Evolutionary conservation across 2,797 vertebrate genomes (phyloP).

Genomic region (Syngnathus acus): DNA sequence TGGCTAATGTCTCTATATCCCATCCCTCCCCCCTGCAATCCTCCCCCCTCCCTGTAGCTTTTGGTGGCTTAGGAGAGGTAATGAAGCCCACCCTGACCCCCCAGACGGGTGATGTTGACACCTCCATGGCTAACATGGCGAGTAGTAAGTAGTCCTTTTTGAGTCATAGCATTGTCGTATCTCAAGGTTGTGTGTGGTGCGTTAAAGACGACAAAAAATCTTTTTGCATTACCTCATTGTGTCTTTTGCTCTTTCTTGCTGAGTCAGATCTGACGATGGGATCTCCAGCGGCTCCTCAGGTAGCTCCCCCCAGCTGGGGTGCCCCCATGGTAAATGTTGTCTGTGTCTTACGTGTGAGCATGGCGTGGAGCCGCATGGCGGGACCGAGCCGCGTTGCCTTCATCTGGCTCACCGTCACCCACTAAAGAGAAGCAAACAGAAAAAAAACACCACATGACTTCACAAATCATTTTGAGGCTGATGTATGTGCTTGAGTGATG

Average conservation of each 20-base stretch:
- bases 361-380: slow-evolving; percentile 71
- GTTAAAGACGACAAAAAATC: slow-evolving; percentile 16
- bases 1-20: slow-evolving; percentile 34
- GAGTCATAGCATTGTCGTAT: too few relatives aligned
- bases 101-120: slow-evolving; percentile 86
- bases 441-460: background rate
- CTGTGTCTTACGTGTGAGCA: slow-evolving; percentile 62
- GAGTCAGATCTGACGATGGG: slow-evolving; percentile 80
- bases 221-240: slow-evolving; percentile 32
- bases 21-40: background rate
- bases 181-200: background rate
- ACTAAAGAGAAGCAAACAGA: background rate
- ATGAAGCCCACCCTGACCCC: slow-evolving; percentile 93
- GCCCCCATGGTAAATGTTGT: slow-evolving; percentile 88
- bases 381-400: slow-evolving; percentile 44
- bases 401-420: slow-evolving; percentile 47
- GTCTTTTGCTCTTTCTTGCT: slow-evolving; percentile 22
- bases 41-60: slow-evolving; percentile 69
- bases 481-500: slow-evolving; percentile 46
- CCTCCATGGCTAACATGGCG: slow-evolving; percentile 93
- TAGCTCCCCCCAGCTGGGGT: slow-evolving; percentile 94
- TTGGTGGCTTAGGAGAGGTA: slow-evolving; percentile 95
- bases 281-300: slow-evolving; percentile 87
- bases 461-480: background rate
- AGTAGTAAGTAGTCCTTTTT: slow-evolving; percentile 81